Evolutionary conservation across 2,797 vertebrate species (phyloP).

Genomic region (Darevskia nairensis): DNA sequence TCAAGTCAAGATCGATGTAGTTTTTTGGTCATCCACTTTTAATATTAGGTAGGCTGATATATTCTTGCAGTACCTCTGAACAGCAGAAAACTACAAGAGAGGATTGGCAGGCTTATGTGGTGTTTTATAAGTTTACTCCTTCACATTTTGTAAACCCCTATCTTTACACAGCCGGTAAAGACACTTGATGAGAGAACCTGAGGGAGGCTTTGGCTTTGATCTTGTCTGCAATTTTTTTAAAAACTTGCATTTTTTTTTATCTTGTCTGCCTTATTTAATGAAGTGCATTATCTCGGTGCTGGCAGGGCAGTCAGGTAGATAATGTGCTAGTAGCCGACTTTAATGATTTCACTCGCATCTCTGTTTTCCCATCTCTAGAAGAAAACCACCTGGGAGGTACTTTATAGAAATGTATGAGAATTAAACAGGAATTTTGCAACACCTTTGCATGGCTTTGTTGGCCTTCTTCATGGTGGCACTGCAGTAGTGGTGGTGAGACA

Average conservation of each 20-base stretch:
- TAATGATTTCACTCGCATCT: constrained; percentile 21
- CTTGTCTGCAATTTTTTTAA: neutral
- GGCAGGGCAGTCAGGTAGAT: constrained; percentile 5
- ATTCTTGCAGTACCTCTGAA: neutral
- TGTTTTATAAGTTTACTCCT: neutral
- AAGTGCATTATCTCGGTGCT: constrained; percentile 19
- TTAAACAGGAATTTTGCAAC: neutral
- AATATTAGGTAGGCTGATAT: neutral
- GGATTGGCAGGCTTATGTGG: constrained; percentile 3
- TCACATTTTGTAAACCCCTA: neutral
- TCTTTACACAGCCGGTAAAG: neutral
- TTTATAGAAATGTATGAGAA: constrained; percentile 13
- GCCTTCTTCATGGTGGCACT: neutral
- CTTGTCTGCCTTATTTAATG: constrained; percentile 17
- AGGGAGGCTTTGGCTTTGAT: constrained; percentile 17
- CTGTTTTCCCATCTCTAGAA: neutral
- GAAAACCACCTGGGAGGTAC: neutral
- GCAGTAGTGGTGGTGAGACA: neutral
- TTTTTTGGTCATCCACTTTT: neutral
- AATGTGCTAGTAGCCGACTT: neutral
- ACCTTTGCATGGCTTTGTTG: neutral
- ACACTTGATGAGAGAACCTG: neutral
- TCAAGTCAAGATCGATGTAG: neutral
- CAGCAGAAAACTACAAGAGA: neutral
- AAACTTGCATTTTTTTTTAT: constrained; percentile 1